Evolutionary conservation across 1,140 invertebrate genomes (phyloP), one percentile per base, ranked within the genome.

Genomic region (Drosophila sproati): DNA sequence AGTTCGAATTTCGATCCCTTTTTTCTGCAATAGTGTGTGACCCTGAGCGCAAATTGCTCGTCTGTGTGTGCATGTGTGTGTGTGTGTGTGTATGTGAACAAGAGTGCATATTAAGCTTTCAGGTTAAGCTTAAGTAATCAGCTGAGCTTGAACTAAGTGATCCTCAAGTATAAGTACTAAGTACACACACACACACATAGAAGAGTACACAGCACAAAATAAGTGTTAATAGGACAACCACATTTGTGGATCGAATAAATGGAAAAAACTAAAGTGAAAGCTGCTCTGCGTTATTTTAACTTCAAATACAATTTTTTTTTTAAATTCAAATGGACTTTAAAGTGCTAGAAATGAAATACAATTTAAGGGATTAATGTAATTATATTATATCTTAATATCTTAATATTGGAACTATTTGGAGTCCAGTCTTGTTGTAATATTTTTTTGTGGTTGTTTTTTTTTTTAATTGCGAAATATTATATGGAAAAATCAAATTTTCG

Each of bases 111-210:
- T 35, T 12, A 55, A 45, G 63, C 71, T 73, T 68, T 60, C 31
- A 48, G 37, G 63, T 35, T 5, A 54, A 43, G 35, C 45, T 56
- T 28, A 34, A 74, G 51, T 43, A 61, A 74, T 74, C 72, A 70
- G 66, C 72, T 74, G 57, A 74, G 72, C 72, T 70, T 69, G 66
- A 74, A 70, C 56, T 51, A 43, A 56, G 66, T 70, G 72, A 70
- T 70, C 72, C 72, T 63, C 57, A 50, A 61, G 39, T 43, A 62
- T 55, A 48, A 73, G 51, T 56, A 71, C 60, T 34, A 35, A 20
- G n/a, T 32, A 37, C 32, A 48, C 32, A 67, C 48, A 43, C 5
- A 35, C 31, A 47, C 10, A 43, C 39, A 5, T 37, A 37, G 7
- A 4, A 4, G 35, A n/a, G 34, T 47, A 67, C 43, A 68, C 57